Conservation (phyloP, 1,140 invertebrate genomes). For the Callitettix versicolor region DNA sequence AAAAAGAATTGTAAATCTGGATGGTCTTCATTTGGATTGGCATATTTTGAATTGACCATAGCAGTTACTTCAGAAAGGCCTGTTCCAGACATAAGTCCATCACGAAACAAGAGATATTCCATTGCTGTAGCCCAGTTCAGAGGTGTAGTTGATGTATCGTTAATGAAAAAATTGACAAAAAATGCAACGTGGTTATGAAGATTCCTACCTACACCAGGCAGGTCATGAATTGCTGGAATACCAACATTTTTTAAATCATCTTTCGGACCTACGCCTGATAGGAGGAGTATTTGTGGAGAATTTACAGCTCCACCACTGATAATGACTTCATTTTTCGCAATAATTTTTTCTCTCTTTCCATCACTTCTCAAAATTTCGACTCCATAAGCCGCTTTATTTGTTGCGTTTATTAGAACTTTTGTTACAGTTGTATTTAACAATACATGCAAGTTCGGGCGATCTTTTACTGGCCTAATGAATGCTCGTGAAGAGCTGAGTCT, state of each 20-base stretch:
- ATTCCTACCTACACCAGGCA: conserved; percentile 79
- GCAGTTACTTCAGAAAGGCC: conserved; percentile 74
- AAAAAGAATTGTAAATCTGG: conserved; percentile 82
- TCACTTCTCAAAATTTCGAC: conserved; percentile 50
- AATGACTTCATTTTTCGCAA: conserved; percentile 54
- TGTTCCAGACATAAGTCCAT: conserved; percentile 75
- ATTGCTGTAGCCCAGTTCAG: conserved; percentile 80
- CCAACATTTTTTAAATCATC: conserved; percentile 53
- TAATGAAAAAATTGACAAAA: conserved; percentile 64
- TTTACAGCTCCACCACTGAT: conserved; percentile 59
- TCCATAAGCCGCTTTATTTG: conserved; percentile 53
- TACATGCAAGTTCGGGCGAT: conserved; percentile 64
- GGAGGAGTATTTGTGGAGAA: conserved; percentile 70
- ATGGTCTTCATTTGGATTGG: conserved; percentile 57
- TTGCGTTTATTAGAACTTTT: conserved; percentile 55
- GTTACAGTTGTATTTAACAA: conserved; percentile 65
- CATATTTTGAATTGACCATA: conserved; percentile 70
- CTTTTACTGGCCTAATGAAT: conserved; percentile 57
- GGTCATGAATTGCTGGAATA: conserved; percentile 54
- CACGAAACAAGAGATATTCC: conserved; percentile 72
- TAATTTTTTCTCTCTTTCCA: conserved; percentile 42
- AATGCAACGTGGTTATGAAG: conserved; percentile 78
- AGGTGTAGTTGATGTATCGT: conserved; percentile 68
- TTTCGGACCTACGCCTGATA: conserved; percentile 70
- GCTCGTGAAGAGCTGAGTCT: conserved; percentile 60